Percentiles rank a stretch among this genome's conserved stretches.
Evolutionary conservation across 2,113 vertebrate species (phyloP).

Genomic region (Lichenostomus cassidix): DNA sequence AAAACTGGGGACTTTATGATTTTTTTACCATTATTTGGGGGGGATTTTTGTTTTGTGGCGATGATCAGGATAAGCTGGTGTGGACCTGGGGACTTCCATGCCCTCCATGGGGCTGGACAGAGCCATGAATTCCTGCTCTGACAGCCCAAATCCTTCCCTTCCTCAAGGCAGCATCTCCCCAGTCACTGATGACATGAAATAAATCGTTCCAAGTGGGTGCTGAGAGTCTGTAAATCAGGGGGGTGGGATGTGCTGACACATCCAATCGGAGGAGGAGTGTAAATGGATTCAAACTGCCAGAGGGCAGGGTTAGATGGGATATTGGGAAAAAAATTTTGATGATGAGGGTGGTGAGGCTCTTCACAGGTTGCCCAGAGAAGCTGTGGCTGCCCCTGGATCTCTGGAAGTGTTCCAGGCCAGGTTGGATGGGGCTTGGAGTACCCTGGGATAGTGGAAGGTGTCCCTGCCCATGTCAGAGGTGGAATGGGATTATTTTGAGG

Average conservation of each 20-base stretch:
- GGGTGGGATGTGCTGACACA: background rate
- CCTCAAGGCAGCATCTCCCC: background rate
- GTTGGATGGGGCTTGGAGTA: fast-evolving
- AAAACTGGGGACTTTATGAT: fast-evolving
- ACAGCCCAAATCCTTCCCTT: background rate
- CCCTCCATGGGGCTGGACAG: fast-evolving
- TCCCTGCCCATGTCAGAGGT: background rate
- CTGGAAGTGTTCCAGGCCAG: background rate
- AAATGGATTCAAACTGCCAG: background rate
- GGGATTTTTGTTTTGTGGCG: background rate
- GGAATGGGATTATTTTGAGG: fast-evolving
- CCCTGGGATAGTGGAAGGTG: fast-evolving
- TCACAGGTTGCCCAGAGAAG: background rate
- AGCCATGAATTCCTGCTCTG: background rate
- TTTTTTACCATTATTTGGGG: background rate
- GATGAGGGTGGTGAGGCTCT: fast-evolving
- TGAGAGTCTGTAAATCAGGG: background rate
- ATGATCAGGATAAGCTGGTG: background rate
- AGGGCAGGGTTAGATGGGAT: fast-evolving
- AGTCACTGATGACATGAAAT: background rate
- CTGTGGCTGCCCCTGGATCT: background rate
- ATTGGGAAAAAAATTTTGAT: background rate
- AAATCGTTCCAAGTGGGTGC: background rate
- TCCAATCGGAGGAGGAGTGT: background rate
- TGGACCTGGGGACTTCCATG: background rate